Percentiles rank a stretch among this genome's conserved stretches.
These are phyloP conservation scores for Silurus lanzhouensis DNA, from an alignment of 2,797 vertebrate species.

Conservation along the genomic window DNA sequence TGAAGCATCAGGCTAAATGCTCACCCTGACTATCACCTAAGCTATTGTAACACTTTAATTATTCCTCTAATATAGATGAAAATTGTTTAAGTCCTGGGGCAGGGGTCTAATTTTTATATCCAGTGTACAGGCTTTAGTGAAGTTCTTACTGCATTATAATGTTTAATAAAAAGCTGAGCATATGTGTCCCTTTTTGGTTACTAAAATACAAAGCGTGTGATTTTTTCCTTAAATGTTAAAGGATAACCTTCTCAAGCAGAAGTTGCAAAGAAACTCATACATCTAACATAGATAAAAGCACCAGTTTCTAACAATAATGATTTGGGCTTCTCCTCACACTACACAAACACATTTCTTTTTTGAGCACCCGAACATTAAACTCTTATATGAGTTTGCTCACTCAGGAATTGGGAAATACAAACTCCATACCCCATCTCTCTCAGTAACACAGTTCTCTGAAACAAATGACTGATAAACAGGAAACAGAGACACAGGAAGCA, in stretches of 20 bases:
- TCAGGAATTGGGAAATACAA: slow-evolving; percentile 63
- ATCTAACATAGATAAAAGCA: background rate
- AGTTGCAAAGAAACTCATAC: background rate
- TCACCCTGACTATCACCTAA: slow-evolving; percentile 53
- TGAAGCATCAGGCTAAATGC: slow-evolving; percentile 71
- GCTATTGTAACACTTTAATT: slow-evolving; percentile 34
- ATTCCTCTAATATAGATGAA: slow-evolving; percentile 33
- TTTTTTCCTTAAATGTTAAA: slow-evolving; percentile 15
- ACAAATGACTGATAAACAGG: slow-evolving; percentile 82
- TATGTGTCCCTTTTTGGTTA: background rate
- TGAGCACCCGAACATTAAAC: slow-evolving; percentile 29
- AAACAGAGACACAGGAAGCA: slow-evolving; percentile 82
- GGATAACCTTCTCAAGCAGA: background rate
- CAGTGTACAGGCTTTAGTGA: slow-evolving; percentile 31
- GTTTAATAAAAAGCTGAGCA: background rate
- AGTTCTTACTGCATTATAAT: background rate
- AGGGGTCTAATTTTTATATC: slow-evolving; percentile 23
- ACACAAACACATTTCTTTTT: slow-evolving; percentile 22
- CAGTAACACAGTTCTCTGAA: slow-evolving; percentile 72
- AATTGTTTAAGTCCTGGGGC: slow-evolving; percentile 8
- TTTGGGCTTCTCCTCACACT: slow-evolving; percentile 22
- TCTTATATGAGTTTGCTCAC: slow-evolving; percentile 40
- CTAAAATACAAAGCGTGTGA: background rate
- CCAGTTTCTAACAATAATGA: background rate
- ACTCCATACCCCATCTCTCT: slow-evolving; percentile 66